Conservation (phyloP, 2,797 vertebrate genomes). For the Phrynocephalus forsythii region DNA sequence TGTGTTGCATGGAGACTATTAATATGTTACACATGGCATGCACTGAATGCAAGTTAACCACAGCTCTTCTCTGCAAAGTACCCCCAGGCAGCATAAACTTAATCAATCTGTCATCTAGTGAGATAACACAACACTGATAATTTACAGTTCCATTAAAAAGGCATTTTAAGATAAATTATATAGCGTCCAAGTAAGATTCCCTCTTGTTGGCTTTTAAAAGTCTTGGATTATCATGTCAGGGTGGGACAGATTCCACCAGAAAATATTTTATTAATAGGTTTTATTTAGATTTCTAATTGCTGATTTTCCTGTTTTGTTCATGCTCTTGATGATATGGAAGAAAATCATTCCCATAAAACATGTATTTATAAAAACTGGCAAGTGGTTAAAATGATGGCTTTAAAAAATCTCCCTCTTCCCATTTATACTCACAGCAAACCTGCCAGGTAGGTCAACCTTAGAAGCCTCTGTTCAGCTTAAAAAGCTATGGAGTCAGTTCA, state of each 20-base stretch:
- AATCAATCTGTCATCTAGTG: constrained; percentile 43
- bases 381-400: neutral
- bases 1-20: neutral
- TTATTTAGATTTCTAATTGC: neutral
- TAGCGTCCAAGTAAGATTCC: constrained; percentile 49
- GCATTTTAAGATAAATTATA: constrained; percentile 62
- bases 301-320: neutral
- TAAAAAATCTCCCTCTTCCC: neutral
- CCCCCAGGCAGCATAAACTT: constrained; percentile 31
- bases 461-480: too few species aligned
- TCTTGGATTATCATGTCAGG: constrained; percentile 39
- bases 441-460: too few species aligned
- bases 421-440: too few species aligned
- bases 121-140: constrained; percentile 41
- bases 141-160: constrained; percentile 60
- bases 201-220: constrained; percentile 36
- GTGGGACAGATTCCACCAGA: constrained; percentile 38
- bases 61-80: constrained; percentile 1
- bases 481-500: too few species aligned
- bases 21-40: neutral
- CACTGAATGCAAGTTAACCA: neutral
- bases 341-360: neutral
- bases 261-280: constrained; percentile 25
- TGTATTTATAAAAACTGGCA: neutral
- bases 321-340: neutral